Conservation (phyloP, 2,113 vertebrate genomes). For the Eira barbara region DNA sequence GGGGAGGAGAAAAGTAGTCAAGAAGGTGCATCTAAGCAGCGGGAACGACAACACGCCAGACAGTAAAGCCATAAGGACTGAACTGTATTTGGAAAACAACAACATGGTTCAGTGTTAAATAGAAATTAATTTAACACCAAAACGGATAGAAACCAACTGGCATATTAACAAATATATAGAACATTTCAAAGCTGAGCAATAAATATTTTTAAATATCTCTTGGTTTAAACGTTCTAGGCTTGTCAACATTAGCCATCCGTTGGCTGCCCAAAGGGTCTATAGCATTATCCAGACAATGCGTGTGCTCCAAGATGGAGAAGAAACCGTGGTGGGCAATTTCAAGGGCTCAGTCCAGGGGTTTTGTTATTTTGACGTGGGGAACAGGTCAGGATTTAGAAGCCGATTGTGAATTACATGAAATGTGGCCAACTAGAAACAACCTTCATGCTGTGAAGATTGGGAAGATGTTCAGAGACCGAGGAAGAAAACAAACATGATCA, state of each 20-base stretch:
- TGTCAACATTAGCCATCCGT: neutral
- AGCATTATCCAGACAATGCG: neutral
- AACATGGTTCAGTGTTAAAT: neutral
- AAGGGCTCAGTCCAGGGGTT: neutral
- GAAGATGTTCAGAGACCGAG: neutral
- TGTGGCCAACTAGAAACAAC: neutral
- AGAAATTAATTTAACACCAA: conserved; percentile 22
- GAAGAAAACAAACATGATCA: neutral
- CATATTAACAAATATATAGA: neutral
- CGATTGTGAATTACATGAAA: neutral
- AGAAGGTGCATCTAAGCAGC: neutral
- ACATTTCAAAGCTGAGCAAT: neutral
- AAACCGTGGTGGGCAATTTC: neutral
- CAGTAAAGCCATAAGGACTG: neutral
- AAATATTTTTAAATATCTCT: neutral
- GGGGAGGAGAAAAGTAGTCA: neutral
- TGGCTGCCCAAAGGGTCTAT: neutral
- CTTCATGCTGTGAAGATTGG: neutral
- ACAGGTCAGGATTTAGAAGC: neutral
- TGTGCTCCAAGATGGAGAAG: neutral
- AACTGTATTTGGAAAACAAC: neutral
- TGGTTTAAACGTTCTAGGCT: neutral
- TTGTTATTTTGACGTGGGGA: neutral
- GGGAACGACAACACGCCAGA: neutral
- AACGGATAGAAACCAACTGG: neutral